phyloP scores from a whole-genome alignment of 2,113 vertebrate genomes.

The Garra rufa region DNA sequence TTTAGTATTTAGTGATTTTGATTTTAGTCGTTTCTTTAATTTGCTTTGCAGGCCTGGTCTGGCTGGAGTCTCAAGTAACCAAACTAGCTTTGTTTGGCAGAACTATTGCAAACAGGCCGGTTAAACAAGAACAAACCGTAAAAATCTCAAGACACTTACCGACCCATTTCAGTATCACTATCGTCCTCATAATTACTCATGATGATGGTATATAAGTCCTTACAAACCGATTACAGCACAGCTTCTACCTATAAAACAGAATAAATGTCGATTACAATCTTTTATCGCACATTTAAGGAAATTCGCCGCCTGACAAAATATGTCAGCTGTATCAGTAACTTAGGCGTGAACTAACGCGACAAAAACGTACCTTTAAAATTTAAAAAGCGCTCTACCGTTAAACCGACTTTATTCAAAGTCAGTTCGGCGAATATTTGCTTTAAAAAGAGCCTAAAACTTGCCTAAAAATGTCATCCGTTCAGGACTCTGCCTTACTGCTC shows the following conservation, averaged over 20 bases:
- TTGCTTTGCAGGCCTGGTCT: not conserved
- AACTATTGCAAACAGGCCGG: not conserved
- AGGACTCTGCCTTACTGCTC: not conserved
- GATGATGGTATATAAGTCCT: not conserved
- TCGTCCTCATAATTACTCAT: constrained; percentile 23
- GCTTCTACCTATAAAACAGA: not conserved
- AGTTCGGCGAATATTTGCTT: not conserved
- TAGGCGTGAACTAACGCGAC: not conserved
- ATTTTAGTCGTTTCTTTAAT: not conserved
- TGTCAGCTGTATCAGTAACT: not conserved
- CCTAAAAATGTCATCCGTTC: no score
- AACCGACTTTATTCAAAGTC: not conserved
- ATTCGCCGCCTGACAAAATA: not conserved
- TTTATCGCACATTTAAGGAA: not conserved
- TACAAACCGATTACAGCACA: not conserved
- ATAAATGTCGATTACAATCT: not conserved
- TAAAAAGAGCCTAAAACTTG: not conserved
- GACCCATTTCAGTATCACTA: constrained; percentile 28
- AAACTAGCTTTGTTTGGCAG: not conserved
- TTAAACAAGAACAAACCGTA: not conserved
- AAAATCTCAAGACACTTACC: constrained; percentile 5
- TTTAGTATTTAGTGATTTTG: not conserved
- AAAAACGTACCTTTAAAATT: not conserved
- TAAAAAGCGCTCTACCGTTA: no score
- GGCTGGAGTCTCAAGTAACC: not conserved